Base-by-base conservation (phyloP, 2,888 invertebrate species). In the Agrochola litura region DNA sequence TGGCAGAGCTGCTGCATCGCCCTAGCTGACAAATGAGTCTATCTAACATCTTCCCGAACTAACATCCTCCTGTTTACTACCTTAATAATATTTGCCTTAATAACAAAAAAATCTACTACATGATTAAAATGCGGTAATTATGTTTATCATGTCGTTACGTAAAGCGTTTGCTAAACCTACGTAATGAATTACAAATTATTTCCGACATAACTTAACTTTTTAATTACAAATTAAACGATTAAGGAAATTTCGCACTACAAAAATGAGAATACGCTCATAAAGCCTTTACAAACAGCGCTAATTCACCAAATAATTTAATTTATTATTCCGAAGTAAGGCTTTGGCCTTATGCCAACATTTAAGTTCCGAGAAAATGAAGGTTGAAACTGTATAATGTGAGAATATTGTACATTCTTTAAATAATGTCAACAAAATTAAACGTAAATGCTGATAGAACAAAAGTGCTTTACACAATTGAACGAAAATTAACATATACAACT, bases 11-110 rank as follows among this genome's bases (percentile, higher is more conserved):
- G 87, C 86, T 86, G 89, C 86, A 79, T 74, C 85, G 84, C 90
- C 88, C 89, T 88, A 90, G 91, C 91, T 93, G 91, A 93, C 93
- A 92, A 93, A 93, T 93, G 91, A 92, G 91, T 91, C 91, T 90
- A 92, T 92, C 91, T 86, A 87, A 89, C 89, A 89, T 91, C 90
- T 90, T 88, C 88, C 80, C 81, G 86, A 83, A 83, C 79, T 85
- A 74, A 73, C 71, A 54, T 66, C 64, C 58, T 70, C 60, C 80
- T 87, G 85, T 86, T 88, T 90, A 89, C 89, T 90, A 84, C 83
- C 77, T 85, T 88, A 87, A 90, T 90, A 89, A 89, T 90, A 71
- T 70, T 54, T 49, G 6, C 5, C 10, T 16, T 37, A 14, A n/a
- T 37, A n/a, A 68, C n/a, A 37, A 68, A 25, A 37, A 30, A 30